phyloP scores from a whole-genome alignment of 2,888 invertebrate genomes.

The Drosophila mimica region DNA sequence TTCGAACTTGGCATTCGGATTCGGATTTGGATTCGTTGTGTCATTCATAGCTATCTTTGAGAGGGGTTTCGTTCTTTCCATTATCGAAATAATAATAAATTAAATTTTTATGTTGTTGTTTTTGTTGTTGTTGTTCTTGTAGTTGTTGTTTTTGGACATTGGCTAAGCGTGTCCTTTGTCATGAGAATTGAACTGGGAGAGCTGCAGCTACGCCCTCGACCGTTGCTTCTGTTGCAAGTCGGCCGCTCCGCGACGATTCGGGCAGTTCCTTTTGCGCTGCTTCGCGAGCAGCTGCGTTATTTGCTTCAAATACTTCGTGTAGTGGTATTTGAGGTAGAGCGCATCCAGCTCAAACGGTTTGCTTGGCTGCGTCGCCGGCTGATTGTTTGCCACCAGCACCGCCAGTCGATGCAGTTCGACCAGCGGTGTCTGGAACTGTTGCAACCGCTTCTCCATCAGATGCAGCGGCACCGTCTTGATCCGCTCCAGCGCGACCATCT shows the following conservation, averaged over 20 bases:
- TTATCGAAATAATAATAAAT: constrained; percentile 8
- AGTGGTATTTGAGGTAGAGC: constrained; percentile 71
- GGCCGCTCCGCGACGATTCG: too few relatives aligned
- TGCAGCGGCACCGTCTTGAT: constrained; percentile 51
- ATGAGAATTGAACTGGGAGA: not conserved
- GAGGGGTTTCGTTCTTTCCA: constrained; percentile 36
- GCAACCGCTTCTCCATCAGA: constrained; percentile 67
- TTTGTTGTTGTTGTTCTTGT: not conserved
- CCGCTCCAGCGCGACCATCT: not conserved
- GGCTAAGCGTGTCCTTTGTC: not conserved
- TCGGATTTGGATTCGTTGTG: constrained; percentile 30
- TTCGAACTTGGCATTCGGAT: constrained; percentile 35
- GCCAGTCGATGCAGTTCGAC: constrained; percentile 50
- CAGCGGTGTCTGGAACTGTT: constrained; percentile 63
- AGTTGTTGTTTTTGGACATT: not conserved
- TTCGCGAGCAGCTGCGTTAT: constrained; percentile 56
- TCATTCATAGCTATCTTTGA: constrained; percentile 52
- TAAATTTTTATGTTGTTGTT: constrained; percentile 1
- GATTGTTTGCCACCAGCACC: constrained; percentile 37
- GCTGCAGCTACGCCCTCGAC: constrained; percentile 1
- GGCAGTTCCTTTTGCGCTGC: constrained; percentile 44
- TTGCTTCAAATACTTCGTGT: constrained; percentile 60
- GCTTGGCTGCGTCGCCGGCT: constrained; percentile 12
- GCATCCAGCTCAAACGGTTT: constrained; percentile 58
- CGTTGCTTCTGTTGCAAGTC: constrained; percentile 1